Percentiles rank a stretch among this genome's conserved stretches.
phyloP scores from a whole-genome alignment of 2,888 invertebrate genomes.

The Drosophila ustulata region DNA sequence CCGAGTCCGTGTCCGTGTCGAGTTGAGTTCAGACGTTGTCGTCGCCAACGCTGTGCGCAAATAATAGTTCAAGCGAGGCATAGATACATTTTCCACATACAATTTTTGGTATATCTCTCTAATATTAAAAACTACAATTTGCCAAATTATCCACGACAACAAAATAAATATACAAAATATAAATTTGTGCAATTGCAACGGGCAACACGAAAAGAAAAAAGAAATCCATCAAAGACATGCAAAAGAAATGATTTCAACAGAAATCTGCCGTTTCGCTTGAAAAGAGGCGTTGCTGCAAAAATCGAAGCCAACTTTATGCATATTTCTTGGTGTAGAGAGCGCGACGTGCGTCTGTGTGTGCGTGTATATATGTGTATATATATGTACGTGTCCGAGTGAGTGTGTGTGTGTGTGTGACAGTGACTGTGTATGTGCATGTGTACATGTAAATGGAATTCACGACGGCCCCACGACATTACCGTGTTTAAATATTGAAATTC shows the following conservation, averaged over 20 bases:
- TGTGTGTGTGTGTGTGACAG: slow-evolving; percentile 21
- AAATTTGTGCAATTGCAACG: slow-evolving; percentile 17
- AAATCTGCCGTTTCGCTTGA: slow-evolving; percentile 30
- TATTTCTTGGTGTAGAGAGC: slow-evolving; percentile 73
- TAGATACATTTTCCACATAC: slow-evolving; percentile 75
- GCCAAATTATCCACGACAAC: neutral
- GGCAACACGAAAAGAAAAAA: neutral
- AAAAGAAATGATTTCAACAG: slow-evolving; percentile 9
- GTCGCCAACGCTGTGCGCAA: slow-evolving; percentile 74
- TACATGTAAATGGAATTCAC: slow-evolving; percentile 26
- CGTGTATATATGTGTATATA: slow-evolving; percentile 16
- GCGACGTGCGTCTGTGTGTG: slow-evolving; percentile 44
- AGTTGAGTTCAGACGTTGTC: slow-evolving; percentile 73
- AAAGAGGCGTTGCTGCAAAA: slow-evolving; percentile 72
- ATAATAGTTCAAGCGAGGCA: slow-evolving; percentile 64
- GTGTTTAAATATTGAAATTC: slow-evolving; percentile 25
- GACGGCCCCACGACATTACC: slow-evolving; percentile 8
- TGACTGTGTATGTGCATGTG: slow-evolving; percentile 16
- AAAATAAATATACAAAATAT: neutral
- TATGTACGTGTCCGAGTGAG: slow-evolving; percentile 5
- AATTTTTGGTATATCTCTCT: slow-evolving; percentile 45
- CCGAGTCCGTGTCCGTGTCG: slow-evolving; percentile 77
- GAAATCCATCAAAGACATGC: slow-evolving; percentile 3
- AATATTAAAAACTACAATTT: slow-evolving; percentile 33
- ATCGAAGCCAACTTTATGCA: slow-evolving; percentile 66